These are phyloP conservation scores for Euzetes globulus DNA, from an alignment of 2,888 invertebrate species.

Conservation along the genomic window DNA sequence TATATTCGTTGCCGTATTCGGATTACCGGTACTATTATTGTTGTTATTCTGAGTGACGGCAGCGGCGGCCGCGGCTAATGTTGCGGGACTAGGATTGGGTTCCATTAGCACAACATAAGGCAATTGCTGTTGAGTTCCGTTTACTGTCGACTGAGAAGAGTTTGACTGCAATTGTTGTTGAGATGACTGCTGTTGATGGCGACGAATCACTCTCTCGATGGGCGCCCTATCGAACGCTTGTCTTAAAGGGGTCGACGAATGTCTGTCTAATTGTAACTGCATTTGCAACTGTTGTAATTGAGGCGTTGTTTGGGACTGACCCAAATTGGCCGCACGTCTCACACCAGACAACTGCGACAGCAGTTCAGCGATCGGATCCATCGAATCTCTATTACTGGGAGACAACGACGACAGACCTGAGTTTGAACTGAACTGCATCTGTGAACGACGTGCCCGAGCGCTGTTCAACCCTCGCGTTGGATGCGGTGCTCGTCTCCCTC, in stretches of 20 bases:
- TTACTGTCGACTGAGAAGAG: constrained; percentile 12
- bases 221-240: constrained; percentile 30
- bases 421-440: constrained; percentile 75
- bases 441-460: constrained; percentile 20
- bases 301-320: constrained; percentile 41
- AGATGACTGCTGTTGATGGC: constrained; percentile 36
- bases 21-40: constrained; percentile 14
- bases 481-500: constrained; percentile 62
- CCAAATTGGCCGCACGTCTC: constrained; percentile 55
- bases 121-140: constrained; percentile 22
- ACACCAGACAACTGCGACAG: constrained; percentile 91
- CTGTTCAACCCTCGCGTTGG: constrained; percentile 56
- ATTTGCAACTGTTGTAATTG: constrained; percentile 80
- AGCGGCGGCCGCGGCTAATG: constrained; percentile 13
- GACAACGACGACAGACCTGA: constrained; percentile 75
- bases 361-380: constrained; percentile 88
- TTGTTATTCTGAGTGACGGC: not conserved
- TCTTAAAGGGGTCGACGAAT: constrained; percentile 4
- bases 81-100: constrained; percentile 27
- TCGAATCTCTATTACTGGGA: constrained; percentile 75
- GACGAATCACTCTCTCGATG: constrained; percentile 33
- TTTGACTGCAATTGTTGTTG: constrained; percentile 18
- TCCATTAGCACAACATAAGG: constrained; percentile 36
- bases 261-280: constrained; percentile 63
- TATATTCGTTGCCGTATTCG: constrained; percentile 7